Base-by-base conservation (phyloP, 2,888 invertebrate genomes). In the Orthosia cruda region DNA sequence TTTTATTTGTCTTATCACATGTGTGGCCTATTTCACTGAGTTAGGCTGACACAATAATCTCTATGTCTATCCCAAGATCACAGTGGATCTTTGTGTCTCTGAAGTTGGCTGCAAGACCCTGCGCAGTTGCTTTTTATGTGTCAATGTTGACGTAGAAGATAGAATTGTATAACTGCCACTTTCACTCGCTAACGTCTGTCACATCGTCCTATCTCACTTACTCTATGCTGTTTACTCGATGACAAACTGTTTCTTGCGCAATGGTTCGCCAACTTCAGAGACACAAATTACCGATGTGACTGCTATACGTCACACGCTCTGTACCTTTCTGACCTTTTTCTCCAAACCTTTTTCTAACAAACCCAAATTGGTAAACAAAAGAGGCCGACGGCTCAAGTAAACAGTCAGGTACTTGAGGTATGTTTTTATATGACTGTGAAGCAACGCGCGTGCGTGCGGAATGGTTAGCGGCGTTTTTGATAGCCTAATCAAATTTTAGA, bases 401-500 rank as follows among this genome's bases (percentile, higher is more conserved):
- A 76, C 26, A 66, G 63, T 55, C 23, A 61, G 58, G 40, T 61
- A 69, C 55, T 40, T 18, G 18, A 32, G 65, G 58, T 61, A 47
- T 45, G 67, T 71, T 81, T 88, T 88, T 87, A 83, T 89, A 78
- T 68, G 57, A 61, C 78, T 74, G 77, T 83, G 71, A 71, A 76
- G 85, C 72, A 77, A 84, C 58, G 83, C 72, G 84, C 87, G 89
- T 88, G 89, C 90, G 89, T 89, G 88, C 84, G 70, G 74, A 80
- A 80, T 73, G 20, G 77, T 50, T 76, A 81, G 81, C 84, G 86
- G 87, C 71, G 78, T 58, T 81, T 84, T 85, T 91, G 91, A 91
- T 90, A 87, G 80, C 88, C 90, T 84, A 87, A 90, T 91, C 88
- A 84, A 87, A 75, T 52, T 45, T 78, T 80, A 9, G 90, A 72